Base-by-base conservation (phyloP, 2,797 vertebrate species). In the Poecilia velifera region DNA sequence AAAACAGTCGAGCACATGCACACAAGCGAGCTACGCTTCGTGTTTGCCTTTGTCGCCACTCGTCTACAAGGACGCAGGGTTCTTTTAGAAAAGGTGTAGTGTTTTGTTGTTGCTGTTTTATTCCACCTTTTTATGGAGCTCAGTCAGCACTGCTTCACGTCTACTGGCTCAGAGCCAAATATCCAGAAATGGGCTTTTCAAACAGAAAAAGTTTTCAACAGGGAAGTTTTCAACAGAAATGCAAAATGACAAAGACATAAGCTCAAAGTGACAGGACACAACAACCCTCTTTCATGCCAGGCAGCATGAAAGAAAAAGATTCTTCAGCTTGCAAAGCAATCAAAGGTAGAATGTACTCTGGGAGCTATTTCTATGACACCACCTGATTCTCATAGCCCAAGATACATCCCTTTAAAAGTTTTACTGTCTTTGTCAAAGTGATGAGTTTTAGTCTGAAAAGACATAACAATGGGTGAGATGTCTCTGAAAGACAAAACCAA, bases 41-140 rank as follows among this genome's bases (percentile, higher is more conserved):
- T 59, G 57, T 76, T 10, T 71, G 57, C 71, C 84, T 84, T 86
- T 86, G 80, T 80, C 71, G 74, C 39, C 6, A 82, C 57, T 76
- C 34, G 49, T 82, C 72, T 47, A 64, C 87, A 91, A 91, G 90
- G 86, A 91, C 88, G 84, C 77, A 77, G 71, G 62, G 28, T 73
- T 82, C 78, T 82, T 84, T 78, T 72, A 80, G 47, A 87, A 80
- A 79, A 43, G 16, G 66, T 74, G 46, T 53, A 3, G 4, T 82
- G 68, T 47, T 76, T 45, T 57, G 22, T 82, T 31, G 25, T n/a
- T 47, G 28, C 57, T 20, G 22, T 8, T 8, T 46, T 5, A n/a
- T 68, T 45, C n/a, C 41, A 46, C 45, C 34, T 74, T 68, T 71
- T 86, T 74, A 51, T 43, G n/a, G 45, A 80, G 47, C 85, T 88